Evolutionary conservation across 35 echinoderm and acorn worm species (phyloP), one percentile per base, ranked within the genome.

Genomic region (Heliocidaris erythrogramma): DNA sequence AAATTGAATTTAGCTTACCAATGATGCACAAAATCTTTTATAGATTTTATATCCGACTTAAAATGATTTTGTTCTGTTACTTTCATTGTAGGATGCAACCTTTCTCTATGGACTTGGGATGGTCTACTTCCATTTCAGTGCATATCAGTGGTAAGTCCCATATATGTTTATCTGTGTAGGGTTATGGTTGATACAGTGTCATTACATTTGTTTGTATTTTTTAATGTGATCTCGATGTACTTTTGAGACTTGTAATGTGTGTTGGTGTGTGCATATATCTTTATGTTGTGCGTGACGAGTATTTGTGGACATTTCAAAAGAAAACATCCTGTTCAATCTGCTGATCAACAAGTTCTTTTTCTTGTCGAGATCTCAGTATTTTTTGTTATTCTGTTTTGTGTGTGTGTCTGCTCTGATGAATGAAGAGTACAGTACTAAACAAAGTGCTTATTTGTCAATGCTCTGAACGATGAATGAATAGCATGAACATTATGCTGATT

Each of bases 81-180:
- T 49, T 94, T 35, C 31, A 49, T 94, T 49, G 6, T 84, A 99
- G 98, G 98, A 99, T 97, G 98, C 98, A 94, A 95, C 98, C 59
- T 99, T 99, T 93, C 95, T 99, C 30, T 99, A 99, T 97, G 98
- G 98, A 49, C 98, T 99, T 60, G 98, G 97, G 14, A 99, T 99
- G 97, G 98, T 99, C 91, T 99, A 99, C 88, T 99, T 99, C 85
- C 98, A 99, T 90, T 99, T 99, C 86, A 95, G 94, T 94, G 98
- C 98, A 13, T 97, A 97, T 85, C 97, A 97, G 95, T 99, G 98
- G 98, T 99, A 97, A 99, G 98, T 92, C 49, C 47, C 8, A 47
- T 27, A 35, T 89, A 13, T 42, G 17, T 17, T 14, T 11, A 17
- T 32, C 18, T 32, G 87, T 89, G 87, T 16, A 31, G 87, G 30